phyloP scores from a whole-genome alignment of 1,140 invertebrate species.

The Zaprionus camerounensis region DNA sequence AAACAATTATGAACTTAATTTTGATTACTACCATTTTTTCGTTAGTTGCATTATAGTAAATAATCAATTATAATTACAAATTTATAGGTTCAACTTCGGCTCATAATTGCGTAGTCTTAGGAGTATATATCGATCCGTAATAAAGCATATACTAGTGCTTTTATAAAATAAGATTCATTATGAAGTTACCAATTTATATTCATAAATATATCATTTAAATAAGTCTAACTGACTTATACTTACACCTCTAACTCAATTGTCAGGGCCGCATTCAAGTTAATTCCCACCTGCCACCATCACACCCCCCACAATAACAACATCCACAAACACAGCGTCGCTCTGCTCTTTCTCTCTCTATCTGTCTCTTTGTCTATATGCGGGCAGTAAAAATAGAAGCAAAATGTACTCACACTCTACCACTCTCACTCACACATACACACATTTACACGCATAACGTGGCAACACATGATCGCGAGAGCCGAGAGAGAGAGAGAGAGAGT shows the following conservation, averaged over 20 bases:
- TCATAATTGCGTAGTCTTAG: too few species aligned
- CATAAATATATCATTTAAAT: too few species aligned
- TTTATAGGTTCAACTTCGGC: too few species aligned
- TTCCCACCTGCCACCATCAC: not conserved
- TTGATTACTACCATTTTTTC: not conserved
- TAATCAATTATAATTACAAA: too few species aligned
- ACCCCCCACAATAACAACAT: constrained; percentile 3
- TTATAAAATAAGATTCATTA: too few species aligned
- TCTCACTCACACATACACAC: not conserved
- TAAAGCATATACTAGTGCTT: too few species aligned
- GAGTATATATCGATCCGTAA: too few species aligned
- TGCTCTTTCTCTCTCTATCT: not conserved
- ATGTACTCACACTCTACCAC: not conserved
- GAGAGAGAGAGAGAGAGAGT: not conserved
- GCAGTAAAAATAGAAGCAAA: constrained; percentile 48
- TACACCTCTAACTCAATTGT: not conserved
- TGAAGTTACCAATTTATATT: too few species aligned
- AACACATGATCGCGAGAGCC: constrained; percentile 2
- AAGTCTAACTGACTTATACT: not conserved
- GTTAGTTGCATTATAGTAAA: too few species aligned
- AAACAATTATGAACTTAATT: not conserved
- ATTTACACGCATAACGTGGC: not conserved
- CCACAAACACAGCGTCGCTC: constrained; percentile 9
- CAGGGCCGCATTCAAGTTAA: constrained; percentile 18
- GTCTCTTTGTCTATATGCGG: not conserved